These are phyloP conservation scores for Linnaemya tessellans DNA, from an alignment of 2,888 invertebrate genomes.

Conservation along the genomic window DNA sequence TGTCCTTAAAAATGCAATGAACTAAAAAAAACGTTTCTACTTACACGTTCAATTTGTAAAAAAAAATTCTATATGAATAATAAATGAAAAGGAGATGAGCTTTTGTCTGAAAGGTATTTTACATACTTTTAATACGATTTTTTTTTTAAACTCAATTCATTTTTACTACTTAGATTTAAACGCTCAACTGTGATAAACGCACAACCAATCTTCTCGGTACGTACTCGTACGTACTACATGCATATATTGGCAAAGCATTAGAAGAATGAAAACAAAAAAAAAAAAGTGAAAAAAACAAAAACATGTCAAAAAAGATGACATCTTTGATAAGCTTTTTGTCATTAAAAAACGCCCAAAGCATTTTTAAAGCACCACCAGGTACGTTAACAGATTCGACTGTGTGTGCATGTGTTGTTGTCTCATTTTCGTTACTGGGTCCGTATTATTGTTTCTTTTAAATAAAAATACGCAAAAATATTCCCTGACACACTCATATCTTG, in stretches of 20 bases:
- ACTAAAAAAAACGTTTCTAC: background rate
- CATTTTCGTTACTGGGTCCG: background rate
- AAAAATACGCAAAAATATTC: constrained; percentile 8
- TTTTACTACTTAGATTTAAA: constrained; percentile 22
- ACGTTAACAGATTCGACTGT: background rate
- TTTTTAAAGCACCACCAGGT: constrained; percentile 4
- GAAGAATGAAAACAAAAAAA: background rate
- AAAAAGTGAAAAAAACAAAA: too few relatives aligned
- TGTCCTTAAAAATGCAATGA: background rate
- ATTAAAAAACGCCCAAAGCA: constrained; percentile 52
- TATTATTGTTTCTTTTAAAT: constrained; percentile 17
- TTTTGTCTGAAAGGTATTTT: constrained; percentile 6
- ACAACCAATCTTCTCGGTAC: constrained; percentile 21
- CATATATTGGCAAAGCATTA: constrained; percentile 1
- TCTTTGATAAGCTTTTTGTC: constrained; percentile 59
- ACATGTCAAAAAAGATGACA: constrained; percentile 50
- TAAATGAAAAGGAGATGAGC: background rate
- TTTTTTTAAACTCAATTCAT: constrained; percentile 1
- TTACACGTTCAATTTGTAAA: background rate
- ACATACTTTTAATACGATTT: constrained; percentile 8
- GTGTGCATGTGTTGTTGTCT: background rate
- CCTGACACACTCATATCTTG: constrained; percentile 12
- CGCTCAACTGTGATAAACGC: constrained; percentile 17
- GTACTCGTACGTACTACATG: too few relatives aligned
- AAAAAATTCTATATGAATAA: background rate